Conservation (phyloP, 2,888 invertebrate species). For the Mimumesa dahlbomi region DNA sequence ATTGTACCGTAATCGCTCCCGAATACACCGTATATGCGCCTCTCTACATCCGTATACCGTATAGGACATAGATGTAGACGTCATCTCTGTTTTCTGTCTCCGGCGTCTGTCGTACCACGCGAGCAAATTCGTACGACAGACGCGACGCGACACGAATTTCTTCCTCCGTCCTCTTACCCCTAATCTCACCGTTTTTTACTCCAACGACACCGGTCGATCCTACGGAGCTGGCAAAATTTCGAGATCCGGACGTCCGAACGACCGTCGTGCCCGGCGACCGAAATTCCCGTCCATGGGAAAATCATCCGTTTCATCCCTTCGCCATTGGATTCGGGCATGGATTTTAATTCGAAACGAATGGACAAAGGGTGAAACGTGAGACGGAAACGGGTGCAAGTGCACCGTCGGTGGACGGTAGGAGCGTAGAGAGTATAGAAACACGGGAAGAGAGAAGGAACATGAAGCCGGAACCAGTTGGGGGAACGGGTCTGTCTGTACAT, state of each 20-base stretch:
- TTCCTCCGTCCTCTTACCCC: conserved; percentile 2
- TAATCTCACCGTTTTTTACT: conserved; percentile 48
- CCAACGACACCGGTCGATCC: too few relatives aligned
- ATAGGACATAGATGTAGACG: background rate
- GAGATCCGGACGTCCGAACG: too few relatives aligned
- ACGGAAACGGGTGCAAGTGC: conserved; percentile 73
- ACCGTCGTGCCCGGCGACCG: too few relatives aligned
- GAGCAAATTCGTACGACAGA: conserved; percentile 6
- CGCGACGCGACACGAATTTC: conserved; percentile 8
- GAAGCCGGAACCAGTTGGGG: conserved; percentile 67
- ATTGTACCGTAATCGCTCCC: conserved; percentile 65
- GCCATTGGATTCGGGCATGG: background rate
- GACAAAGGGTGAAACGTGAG: conserved; percentile 66
- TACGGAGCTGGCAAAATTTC: too few relatives aligned
- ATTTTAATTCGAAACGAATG: conserved; percentile 34
- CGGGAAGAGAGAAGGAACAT: too few relatives aligned
- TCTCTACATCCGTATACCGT: too few relatives aligned
- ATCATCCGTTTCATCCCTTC: conserved; percentile 53
- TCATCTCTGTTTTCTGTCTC: background rate
- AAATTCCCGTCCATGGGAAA: conserved; percentile 7
- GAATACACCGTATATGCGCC: conserved; percentile 34
- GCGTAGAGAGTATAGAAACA: too few relatives aligned
- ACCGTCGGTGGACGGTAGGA: conserved; percentile 49
- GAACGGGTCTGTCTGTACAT: conserved; percentile 51
- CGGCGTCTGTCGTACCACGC: background rate